Conservation (phyloP, 2,113 vertebrate genomes). For the Mionectes macconnelli region DNA sequence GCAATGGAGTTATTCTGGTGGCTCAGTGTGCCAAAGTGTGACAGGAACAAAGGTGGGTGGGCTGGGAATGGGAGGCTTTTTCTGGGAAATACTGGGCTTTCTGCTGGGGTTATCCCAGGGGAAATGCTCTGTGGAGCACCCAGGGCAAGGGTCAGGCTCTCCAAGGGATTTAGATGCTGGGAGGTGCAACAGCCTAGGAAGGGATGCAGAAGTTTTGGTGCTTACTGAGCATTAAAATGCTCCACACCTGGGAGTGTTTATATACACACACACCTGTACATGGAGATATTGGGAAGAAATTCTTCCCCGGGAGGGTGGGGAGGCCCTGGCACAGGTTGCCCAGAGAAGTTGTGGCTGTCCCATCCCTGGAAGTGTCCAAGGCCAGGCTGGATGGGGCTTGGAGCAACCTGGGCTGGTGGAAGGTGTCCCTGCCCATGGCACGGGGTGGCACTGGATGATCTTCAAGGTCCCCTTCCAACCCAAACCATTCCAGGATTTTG, state of each 20-base stretch:
- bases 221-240: not conserved
- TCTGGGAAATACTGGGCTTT: not conserved
- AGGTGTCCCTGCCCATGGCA: too few relatives aligned
- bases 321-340: not conserved
- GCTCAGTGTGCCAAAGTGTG: not conserved
- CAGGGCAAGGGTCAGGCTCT: not conserved
- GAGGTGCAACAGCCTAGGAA: not conserved
- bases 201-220: not conserved
- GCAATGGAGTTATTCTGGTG: not conserved
- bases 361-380: not conserved
- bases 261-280: not conserved
- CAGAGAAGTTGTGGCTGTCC: not conserved
- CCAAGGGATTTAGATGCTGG: not conserved
- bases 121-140: too few relatives aligned
- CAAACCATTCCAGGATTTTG: not conserved
- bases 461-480: not conserved
- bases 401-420: not conserved
- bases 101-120: not conserved
- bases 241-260: not conserved
- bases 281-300: not conserved
- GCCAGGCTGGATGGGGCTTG: not conserved
- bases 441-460: accelerated
- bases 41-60: not conserved
- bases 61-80: not conserved
- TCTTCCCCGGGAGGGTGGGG: accelerated